Conservation (phyloP, 1,140 invertebrate species). For the Lepidurus apus region DNA sequence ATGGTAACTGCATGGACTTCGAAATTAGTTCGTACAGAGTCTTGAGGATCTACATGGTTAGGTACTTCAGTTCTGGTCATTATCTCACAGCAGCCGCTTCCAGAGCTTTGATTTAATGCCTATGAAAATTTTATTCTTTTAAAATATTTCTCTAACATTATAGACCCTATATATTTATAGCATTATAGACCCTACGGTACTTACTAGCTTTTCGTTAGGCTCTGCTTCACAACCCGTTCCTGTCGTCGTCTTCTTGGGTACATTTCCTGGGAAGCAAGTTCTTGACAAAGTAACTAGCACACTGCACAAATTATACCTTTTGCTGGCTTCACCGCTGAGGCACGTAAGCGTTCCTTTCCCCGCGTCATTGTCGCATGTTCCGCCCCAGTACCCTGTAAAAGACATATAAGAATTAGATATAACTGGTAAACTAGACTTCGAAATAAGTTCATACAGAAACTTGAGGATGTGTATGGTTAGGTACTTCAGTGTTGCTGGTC, state of each 20-base stretch:
- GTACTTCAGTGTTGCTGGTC: neutral
- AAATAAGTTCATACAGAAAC: neutral
- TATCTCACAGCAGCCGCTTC: neutral
- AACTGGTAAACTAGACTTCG: neutral
- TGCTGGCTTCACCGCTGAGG: neutral
- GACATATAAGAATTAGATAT: neutral
- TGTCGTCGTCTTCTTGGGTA: neutral
- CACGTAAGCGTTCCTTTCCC: neutral
- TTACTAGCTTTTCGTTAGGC: neutral
- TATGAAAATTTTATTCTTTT: neutral
- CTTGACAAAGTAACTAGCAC: neutral
- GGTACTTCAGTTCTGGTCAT: neutral
- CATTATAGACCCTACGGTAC: neutral
- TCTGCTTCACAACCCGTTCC: neutral
- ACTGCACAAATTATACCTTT: neutral
- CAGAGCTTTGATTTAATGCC: neutral
- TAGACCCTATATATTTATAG: neutral
- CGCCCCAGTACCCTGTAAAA: neutral
- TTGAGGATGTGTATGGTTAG: neutral
- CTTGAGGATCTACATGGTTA: neutral
- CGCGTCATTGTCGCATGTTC: neutral
- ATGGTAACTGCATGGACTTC: neutral
- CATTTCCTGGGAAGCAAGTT: neutral
- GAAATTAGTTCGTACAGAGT: neutral
- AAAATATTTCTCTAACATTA: neutral